Evolutionary conservation across 2,888 invertebrate species (phyloP), one percentile per base, ranked within the genome.

Genomic region (Galerucella calmariensis): DNA sequence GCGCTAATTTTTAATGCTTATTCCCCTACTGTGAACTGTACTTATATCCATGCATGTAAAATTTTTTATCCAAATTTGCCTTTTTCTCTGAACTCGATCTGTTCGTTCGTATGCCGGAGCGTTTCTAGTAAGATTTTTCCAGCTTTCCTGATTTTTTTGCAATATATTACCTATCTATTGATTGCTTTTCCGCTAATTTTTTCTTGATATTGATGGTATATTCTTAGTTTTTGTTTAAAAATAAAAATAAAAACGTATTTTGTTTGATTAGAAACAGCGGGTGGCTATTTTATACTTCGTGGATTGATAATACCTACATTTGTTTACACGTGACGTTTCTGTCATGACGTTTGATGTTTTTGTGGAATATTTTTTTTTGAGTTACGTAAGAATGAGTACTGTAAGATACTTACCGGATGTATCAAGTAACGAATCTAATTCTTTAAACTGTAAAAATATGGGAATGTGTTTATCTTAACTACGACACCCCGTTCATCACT

Each of bases 41-140:
- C 87, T 87, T 87, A 86, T 86, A 86, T 84, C 86, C 87, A 87
- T 87, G 87, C 63, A 65, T 82, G 66, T 41, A 78, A 74, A 70
- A 72, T 72, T 75, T 75, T 79, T 68, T 79, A 73, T 79, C 78
- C 77, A 74, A 72, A 74, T 77, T 79, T 74, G 73, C 79, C 79
- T 82, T 79, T 69, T 79, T 79, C 66, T 69, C 44, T 46, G 44
- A 71, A 65, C 56, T 56, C 12, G 44, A 27, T 8, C 35, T 35
- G 8, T 20, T 41, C 27, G 24, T 66, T 14, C 9, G 48, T 44
- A 58, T 56, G 74, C 69, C 53, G 35, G 58, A 66, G 46, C 59
- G 59, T 67, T 48, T 56, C 46, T 67, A 66, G 72, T 51, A 58
- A 72, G n/a, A 62, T 59, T 41, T 71, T 35, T 66, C 59, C 53